phyloP scores from a whole-genome alignment of 1,140 invertebrate species.

The Nephotettix cincticeps region DNA sequence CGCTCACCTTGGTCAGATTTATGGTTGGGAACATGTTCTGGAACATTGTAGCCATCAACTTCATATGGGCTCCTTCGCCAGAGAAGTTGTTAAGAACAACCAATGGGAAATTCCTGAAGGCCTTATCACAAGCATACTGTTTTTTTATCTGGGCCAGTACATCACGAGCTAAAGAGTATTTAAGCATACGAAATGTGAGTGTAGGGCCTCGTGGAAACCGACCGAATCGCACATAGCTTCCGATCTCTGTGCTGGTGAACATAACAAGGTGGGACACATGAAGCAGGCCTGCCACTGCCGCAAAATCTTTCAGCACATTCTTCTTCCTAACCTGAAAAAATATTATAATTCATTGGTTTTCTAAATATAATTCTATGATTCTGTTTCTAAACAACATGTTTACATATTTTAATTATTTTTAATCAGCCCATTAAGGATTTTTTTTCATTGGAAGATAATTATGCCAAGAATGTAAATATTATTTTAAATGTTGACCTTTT shows the following conservation, averaged over 20 bases:
- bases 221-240: constrained; percentile 79
- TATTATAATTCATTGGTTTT: too few relatives aligned
- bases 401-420: too few relatives aligned
- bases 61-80: constrained; percentile 81
- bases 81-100: constrained; percentile 91
- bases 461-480: too few relatives aligned
- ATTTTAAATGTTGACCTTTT: too few relatives aligned
- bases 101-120: constrained; percentile 84
- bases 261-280: constrained; percentile 89
- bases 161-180: constrained; percentile 82
- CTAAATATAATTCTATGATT: too few relatives aligned
- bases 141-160: constrained; percentile 81
- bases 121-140: constrained; percentile 76
- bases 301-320: constrained; percentile 91
- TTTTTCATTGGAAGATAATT: too few relatives aligned
- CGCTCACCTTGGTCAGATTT: constrained; percentile 79
- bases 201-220: constrained; percentile 81
- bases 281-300: constrained; percentile 81
- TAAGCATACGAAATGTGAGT: constrained; percentile 81
- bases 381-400: too few relatives aligned
- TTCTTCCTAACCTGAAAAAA: constrained; percentile 74
- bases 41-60: constrained; percentile 92
- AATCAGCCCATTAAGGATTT: too few relatives aligned
- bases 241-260: constrained; percentile 80
- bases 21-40: constrained; percentile 99